Conservation (phyloP, 2,888 invertebrate species). For the Beris chalybata region DNA sequence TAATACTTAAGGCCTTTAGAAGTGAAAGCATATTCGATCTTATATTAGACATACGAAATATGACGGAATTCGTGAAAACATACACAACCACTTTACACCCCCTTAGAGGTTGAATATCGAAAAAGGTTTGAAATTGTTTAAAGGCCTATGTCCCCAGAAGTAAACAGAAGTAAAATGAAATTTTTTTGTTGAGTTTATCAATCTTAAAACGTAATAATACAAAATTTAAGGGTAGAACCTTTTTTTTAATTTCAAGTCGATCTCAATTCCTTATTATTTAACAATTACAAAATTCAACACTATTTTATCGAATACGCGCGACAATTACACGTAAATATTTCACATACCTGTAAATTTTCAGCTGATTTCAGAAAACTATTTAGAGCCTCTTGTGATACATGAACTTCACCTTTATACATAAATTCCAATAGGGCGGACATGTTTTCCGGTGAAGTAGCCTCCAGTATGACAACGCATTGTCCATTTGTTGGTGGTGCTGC, state of each 20-base stretch:
- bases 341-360: constrained; percentile 78
- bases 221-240: constrained; percentile 1
- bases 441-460: constrained; percentile 86
- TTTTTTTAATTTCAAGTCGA: too few species aligned
- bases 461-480: constrained; percentile 82
- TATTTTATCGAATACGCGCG: too few species aligned
- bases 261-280: too few species aligned
- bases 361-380: constrained; percentile 90
- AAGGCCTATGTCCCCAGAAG: too few species aligned
- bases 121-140: too few species aligned
- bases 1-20: not conserved
- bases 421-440: constrained; percentile 90
- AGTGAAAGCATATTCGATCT: not conserved
- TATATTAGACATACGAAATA: not conserved
- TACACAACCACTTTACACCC: too few species aligned
- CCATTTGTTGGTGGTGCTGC: constrained; percentile 80
- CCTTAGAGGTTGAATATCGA: too few species aligned
- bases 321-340: too few species aligned
- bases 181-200: not conserved
- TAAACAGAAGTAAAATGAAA: not conserved
- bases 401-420: constrained; percentile 94
- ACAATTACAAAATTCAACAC: too few species aligned
- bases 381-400: constrained; percentile 88
- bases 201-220: too few species aligned
- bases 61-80: not conserved